Evolutionary conservation across 2,888 invertebrate genomes (phyloP), one percentile per base, ranked within the genome.

Genomic region (Matsumyia berberina): DNA sequence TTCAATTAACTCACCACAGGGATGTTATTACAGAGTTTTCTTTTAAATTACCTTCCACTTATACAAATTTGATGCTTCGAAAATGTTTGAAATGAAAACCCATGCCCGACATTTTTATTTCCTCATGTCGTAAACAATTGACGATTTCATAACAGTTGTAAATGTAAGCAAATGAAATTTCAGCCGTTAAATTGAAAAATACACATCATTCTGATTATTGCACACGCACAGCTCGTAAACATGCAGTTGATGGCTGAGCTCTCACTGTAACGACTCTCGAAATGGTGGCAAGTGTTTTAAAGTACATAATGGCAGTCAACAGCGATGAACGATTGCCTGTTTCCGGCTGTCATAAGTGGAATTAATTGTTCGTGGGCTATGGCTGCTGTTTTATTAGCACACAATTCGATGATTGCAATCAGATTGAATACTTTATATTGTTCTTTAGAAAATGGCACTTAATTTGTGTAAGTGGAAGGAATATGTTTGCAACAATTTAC

Each of bases 211-310:
- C 15, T 31, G n/a, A 12, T 17, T 46, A 9, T 9, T 46, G 11
- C 17, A 46, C 3, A 46, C 9, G 19, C 5, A 19, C 1, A 37
- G n/a, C 35, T 37, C 17, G 17, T 35, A 37, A 37, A 57, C 11
- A 7, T 37, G 55, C 35, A 57, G 17, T 37, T n/a, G 19, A n/a
- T 19, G 19, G 35, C 6, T 57, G 35, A 6, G 4, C 4, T 24
- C 24, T 4, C 35, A 37, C 3, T 57, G 37, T 11, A 15, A 15
- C 5, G 29, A 9, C 29, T 42, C 11, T 60, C 6, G 15, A 15
- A 15, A 60, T 29, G 1, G 55, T 37, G 35, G 19, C 35, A 35
- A 55, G 53, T 53, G 53, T 7, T 53, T 33, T 11, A 55, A 37
- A 37, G 37, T 11, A 55, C 15, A 44, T 44, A 17, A 44, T 6